Evolutionary conservation across 2,113 vertebrate genomes (phyloP).

Genomic region (Psittacula cyanocephala): DNA sequence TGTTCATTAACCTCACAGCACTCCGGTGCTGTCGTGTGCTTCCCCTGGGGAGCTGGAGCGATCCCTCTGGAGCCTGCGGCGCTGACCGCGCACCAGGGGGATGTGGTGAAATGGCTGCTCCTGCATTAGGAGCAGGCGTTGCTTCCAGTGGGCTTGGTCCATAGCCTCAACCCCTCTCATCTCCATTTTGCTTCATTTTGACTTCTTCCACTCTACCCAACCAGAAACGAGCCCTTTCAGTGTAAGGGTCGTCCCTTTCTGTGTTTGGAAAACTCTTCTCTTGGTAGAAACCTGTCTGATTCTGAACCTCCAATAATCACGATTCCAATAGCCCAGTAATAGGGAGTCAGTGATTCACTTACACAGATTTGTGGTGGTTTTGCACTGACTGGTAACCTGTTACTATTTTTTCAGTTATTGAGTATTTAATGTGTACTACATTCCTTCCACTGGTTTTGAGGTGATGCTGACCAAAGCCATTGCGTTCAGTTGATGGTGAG

Average conservation of each 20-base stretch:
- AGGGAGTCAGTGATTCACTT: background rate
- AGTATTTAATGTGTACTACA: background rate
- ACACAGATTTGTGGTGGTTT: background rate
- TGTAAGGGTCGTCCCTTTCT: fast-evolving
- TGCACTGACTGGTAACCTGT: background rate
- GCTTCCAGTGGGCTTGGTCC: background rate
- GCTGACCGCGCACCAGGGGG: background rate
- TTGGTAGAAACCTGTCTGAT: background rate
- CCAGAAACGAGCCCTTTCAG: background rate
- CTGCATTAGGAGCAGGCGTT: fast-evolving
- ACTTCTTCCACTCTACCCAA: background rate
- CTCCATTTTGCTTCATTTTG: no score
- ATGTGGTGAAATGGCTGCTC: fast-evolving
- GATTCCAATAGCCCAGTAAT: background rate
- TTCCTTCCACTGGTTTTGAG: background rate
- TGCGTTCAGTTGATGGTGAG: background rate
- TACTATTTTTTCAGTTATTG: background rate
- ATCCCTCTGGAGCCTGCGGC: background rate
- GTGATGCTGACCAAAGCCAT: background rate
- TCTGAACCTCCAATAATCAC: background rate
- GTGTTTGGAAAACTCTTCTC: background rate
- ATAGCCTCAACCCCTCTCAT: background rate
- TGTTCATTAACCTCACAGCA: no score
- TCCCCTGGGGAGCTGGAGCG: no score
- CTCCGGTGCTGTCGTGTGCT: background rate